Evolutionary conservation across 2,113 vertebrate species (phyloP).

Genomic region (Corythaixoides concolor): DNA sequence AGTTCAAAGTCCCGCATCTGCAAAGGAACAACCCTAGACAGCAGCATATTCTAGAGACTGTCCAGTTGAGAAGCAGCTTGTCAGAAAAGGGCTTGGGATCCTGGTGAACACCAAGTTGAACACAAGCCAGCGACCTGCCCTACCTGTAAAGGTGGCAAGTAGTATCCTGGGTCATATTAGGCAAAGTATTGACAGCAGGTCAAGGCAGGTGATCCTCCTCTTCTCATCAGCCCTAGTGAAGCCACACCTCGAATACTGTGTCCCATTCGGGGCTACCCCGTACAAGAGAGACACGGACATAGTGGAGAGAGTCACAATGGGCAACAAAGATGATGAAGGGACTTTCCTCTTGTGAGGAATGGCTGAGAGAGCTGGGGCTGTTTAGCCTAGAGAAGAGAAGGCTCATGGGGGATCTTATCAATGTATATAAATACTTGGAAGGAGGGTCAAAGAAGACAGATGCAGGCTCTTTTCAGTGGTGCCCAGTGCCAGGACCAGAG

Average conservation of each 20-base stretch:
- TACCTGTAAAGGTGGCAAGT: not conserved
- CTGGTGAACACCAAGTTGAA: rapidly evolving
- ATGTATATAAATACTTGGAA: too few species aligned
- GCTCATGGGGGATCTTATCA: too few species aligned
- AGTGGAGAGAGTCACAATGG: not conserved
- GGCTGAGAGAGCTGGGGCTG: not conserved
- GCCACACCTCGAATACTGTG: not conserved
- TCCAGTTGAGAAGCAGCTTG: not conserved
- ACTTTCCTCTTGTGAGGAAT: not conserved
- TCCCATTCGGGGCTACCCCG: not conserved
- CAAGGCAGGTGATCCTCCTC: not conserved
- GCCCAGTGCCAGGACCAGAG: not conserved
- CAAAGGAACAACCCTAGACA: not conserved
- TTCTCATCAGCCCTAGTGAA: not conserved
- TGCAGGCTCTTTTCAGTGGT: not conserved
- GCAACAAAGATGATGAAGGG: not conserved
- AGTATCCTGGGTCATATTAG: not conserved
- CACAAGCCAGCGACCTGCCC: rapidly evolving
- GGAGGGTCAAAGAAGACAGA: too few species aligned
- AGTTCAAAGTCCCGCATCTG: not conserved
- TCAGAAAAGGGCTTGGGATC: not conserved
- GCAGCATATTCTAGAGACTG: not conserved
- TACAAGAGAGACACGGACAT: not conserved
- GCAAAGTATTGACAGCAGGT: not conserved
- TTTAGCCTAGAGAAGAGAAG: too few species aligned